Conservation (phyloP, 53 echinoderm and acorn worm species). For the Paracentrotus lividus region DNA sequence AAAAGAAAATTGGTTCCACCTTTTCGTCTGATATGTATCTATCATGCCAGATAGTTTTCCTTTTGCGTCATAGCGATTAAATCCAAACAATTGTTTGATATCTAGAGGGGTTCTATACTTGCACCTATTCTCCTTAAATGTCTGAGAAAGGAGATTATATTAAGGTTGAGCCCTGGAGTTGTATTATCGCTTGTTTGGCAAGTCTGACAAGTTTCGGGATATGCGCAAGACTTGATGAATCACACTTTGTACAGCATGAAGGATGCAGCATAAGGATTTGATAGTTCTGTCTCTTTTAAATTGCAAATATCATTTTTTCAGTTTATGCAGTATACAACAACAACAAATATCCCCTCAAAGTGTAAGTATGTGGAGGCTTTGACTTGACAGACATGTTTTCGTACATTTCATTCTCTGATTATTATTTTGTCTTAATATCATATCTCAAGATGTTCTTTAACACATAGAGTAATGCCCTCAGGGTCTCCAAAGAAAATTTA, state of each 20-base stretch:
- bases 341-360: no score
- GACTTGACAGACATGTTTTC: no score
- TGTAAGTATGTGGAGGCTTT: no score
- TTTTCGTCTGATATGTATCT: constrained; percentile 28
- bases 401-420: no score
- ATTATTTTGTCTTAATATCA: background rate
- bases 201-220: background rate
- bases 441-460: background rate
- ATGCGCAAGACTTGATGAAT: background rate
- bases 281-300: background rate
- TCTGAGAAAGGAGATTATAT: constrained; percentile 12
- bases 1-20: constrained; percentile 36
- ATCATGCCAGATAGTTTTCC: constrained; percentile 18
- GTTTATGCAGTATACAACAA: no score
- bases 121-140: background rate
- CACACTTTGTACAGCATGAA: no score
- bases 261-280: no score
- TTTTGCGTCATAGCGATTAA: constrained; percentile 56
- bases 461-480: no score
- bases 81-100: constrained; percentile 24
- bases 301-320: background rate
- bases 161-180: background rate
- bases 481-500: no score
- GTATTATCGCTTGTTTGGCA: constrained; percentile 16
- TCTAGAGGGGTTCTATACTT: constrained; percentile 29